Evolutionary conservation across 2,888 invertebrate genomes (phyloP).

Genomic region (Drosophila nigritarsus): DNA sequence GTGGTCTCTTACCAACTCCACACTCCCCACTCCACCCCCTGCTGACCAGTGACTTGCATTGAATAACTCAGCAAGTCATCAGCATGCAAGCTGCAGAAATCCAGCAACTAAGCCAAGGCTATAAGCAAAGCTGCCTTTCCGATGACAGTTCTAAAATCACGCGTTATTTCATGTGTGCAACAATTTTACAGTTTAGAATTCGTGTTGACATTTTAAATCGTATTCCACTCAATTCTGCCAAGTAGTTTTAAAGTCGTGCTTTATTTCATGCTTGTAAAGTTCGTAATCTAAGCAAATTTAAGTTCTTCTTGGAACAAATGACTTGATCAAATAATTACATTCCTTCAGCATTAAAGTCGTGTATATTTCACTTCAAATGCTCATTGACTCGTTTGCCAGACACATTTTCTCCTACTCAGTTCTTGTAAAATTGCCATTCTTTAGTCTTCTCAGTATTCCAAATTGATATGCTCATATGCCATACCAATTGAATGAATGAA

Average conservation of each 20-base stretch:
- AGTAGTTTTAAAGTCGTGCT: constrained; percentile 26
- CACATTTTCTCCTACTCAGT: neutral
- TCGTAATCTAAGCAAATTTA: too few species aligned
- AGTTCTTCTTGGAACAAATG: neutral
- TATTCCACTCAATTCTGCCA: neutral
- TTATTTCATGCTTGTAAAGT: neutral
- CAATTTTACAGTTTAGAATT: constrained; percentile 8
- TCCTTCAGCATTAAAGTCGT: neutral
- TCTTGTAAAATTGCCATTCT: neutral
- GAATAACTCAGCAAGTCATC: constrained; percentile 54
- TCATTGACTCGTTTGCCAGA: neutral
- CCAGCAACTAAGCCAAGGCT: constrained; percentile 55
- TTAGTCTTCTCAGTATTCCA: neutral
- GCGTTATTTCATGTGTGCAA: constrained; percentile 28
- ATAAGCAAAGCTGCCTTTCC: constrained; percentile 23
- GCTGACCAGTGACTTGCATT: constrained; percentile 18
- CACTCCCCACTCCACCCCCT: neutral
- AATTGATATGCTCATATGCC: neutral
- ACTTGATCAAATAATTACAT: neutral
- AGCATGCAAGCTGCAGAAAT: constrained; percentile 31
- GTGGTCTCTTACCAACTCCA: neutral
- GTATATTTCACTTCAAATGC: neutral
- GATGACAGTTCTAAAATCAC: constrained; percentile 38
- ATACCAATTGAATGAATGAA: neutral
- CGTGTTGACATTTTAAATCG: neutral